Evolutionary conservation across 2,113 vertebrate genomes (phyloP).

Genomic region (Hippopotamus amphibius): DNA sequence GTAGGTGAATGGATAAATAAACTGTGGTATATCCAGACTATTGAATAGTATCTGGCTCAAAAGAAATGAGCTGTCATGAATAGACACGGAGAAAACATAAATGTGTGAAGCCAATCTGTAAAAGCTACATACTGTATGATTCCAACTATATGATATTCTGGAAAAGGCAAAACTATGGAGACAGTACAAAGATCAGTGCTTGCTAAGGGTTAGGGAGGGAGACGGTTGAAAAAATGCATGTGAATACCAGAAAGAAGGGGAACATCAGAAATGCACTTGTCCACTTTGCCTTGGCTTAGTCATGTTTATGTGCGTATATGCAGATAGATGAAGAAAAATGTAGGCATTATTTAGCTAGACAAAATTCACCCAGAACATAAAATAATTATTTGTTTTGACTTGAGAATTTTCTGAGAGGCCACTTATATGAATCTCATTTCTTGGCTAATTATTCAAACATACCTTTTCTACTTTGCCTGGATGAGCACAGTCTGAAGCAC

Average conservation of each 20-base stretch:
- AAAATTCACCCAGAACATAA: not conserved
- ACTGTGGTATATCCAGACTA: not conserved
- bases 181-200: not conserved
- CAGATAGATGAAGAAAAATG: not conserved
- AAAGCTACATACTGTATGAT: not conserved
- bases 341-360: not conserved
- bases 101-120: not conserved
- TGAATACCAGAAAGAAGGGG: not conserved
- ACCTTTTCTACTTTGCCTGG: not conserved
- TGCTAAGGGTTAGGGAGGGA: not conserved
- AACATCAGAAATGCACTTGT: not conserved
- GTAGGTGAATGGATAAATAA: not conserved
- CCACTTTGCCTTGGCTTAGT: not conserved
- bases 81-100: not conserved
- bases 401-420: not conserved
- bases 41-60: not conserved
- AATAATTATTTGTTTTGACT: conserved; percentile 32
- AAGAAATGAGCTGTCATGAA: not conserved
- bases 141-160: not conserved
- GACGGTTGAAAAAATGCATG: not conserved
- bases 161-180: not conserved
- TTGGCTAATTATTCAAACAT: conserved; percentile 29
- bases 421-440: not conserved
- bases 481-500: not conserved
- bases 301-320: not conserved